These are phyloP conservation scores for Brotula barbata DNA, from an alignment of 2,797 vertebrate species.

Conservation along the genomic window DNA sequence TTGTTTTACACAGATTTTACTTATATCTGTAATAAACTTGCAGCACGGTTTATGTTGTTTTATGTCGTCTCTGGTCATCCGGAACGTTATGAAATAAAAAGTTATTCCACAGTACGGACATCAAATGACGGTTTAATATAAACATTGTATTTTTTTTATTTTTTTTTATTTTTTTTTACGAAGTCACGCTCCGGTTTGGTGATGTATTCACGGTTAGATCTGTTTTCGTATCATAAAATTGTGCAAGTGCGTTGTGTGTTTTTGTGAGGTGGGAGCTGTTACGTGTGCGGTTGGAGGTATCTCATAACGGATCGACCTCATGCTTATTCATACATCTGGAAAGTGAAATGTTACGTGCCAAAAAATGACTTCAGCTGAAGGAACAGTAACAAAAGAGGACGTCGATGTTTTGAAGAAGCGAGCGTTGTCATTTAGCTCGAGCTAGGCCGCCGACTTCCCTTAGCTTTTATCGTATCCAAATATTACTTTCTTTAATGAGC, in stretches of 20 bases:
- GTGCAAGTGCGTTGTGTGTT: constrained; percentile 25
- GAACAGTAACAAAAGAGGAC: constrained; percentile 35
- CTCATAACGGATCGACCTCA: constrained; percentile 23
- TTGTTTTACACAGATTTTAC: neutral
- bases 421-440: constrained; percentile 24
- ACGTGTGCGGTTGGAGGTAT: constrained; percentile 36
- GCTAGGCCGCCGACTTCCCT: constrained; percentile 5
- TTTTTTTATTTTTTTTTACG: constrained; percentile 16
- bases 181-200: constrained; percentile 20
- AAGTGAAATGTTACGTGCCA: constrained; percentile 29
- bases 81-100: constrained; percentile 13
- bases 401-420: constrained; percentile 44
- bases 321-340: constrained; percentile 48
- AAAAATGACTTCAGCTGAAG: constrained; percentile 46
- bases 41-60: constrained; percentile 20
- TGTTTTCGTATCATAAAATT: constrained; percentile 35
- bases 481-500: neutral
- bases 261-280: constrained; percentile 37
- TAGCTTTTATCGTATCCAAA: neutral
- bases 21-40: constrained; percentile 14
- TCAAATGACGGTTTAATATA: constrained; percentile 28
- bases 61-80: constrained; percentile 5
- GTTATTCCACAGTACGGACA: constrained; percentile 10
- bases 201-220: constrained; percentile 4
- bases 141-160: too few species aligned